Conservation (phyloP, 92 coral and sea anemone species). For the Nematostella vectensis region DNA sequence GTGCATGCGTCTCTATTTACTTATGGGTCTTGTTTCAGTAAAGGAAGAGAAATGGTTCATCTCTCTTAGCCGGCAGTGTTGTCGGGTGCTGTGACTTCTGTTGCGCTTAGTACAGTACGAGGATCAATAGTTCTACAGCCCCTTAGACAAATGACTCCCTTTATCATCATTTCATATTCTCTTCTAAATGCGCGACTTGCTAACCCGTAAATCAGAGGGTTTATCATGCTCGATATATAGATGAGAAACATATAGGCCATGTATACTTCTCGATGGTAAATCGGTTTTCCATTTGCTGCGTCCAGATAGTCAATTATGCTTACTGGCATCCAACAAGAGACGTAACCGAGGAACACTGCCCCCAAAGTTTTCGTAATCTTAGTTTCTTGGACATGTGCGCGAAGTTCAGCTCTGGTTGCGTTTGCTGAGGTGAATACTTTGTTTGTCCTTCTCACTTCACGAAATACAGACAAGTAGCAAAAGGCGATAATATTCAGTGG, state of each 20-base stretch:
- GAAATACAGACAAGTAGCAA: constrained; percentile 37
- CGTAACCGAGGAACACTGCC: constrained; percentile 48
- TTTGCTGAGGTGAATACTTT: constrained; percentile 14
- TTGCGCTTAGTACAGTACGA: neutral
- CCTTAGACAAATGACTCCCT: constrained; percentile 3
- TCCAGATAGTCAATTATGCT: constrained; percentile 41
- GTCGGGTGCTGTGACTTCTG: too few relatives aligned
- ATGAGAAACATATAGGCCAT: constrained; percentile 42
- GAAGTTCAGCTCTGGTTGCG: constrained; percentile 12
- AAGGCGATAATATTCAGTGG: constrained; percentile 26
- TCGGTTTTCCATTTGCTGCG: constrained; percentile 29
- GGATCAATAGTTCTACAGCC: neutral
- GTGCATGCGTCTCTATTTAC: too few relatives aligned
- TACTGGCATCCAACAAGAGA: constrained; percentile 61
- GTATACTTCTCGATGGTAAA: constrained; percentile 40
- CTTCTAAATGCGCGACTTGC: constrained; percentile 48
- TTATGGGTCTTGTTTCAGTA: too few relatives aligned
- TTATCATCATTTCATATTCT: constrained; percentile 35
- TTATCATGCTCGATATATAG: constrained; percentile 40
- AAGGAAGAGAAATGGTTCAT: too few relatives aligned
- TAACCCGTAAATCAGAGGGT: constrained; percentile 66
- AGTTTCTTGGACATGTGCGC: constrained; percentile 48
- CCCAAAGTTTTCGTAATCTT: constrained; percentile 61
- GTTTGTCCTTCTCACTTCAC: constrained; percentile 17
- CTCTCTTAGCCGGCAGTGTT: too few relatives aligned